phyloP scores from a whole-genome alignment of 2,797 vertebrate genomes.

The Melanotaenia nigrans region DNA sequence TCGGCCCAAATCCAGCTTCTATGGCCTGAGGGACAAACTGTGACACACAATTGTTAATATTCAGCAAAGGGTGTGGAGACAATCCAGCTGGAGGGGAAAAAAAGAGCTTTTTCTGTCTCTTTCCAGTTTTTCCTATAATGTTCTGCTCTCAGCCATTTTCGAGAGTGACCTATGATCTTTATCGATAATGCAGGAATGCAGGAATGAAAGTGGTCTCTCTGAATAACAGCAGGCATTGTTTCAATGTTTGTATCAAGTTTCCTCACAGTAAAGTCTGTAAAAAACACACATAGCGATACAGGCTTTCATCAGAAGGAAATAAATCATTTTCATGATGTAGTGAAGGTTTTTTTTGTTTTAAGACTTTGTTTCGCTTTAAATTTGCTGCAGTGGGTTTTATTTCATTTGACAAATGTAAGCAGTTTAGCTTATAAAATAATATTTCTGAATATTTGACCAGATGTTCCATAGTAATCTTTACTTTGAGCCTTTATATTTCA shows the following conservation, averaged over 20 bases:
- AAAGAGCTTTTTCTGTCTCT: constrained; percentile 4
- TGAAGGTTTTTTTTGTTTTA: constrained; percentile 1
- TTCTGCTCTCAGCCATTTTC: constrained; percentile 22
- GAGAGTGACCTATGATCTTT: constrained; percentile 51
- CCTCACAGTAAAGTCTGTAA: not conserved
- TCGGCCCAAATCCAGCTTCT: not conserved
- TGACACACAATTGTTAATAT: constrained; percentile 9
- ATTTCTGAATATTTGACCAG: not conserved
- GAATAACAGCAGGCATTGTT: constrained; percentile 38
- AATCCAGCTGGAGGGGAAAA: not conserved
- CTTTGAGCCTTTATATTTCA: not conserved
- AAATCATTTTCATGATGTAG: constrained; percentile 18
- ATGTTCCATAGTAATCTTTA: not conserved
- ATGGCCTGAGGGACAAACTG: not conserved
- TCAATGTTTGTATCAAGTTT: constrained; percentile 53
- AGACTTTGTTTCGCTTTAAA: constrained; percentile 2
- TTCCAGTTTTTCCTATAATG: constrained; percentile 15
- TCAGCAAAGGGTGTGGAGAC: constrained; percentile 21
- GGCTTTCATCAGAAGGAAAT: constrained; percentile 7
- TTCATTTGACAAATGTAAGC: not conserved
- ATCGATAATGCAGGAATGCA: constrained; percentile 55
- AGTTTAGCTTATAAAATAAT: not conserved
- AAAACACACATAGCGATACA: not conserved
- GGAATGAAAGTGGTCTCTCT: constrained; percentile 19
- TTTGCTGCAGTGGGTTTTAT: not conserved